These are phyloP conservation scores for Macrophya annulata DNA, from an alignment of 2,888 invertebrate genomes.

Conservation along the genomic window DNA sequence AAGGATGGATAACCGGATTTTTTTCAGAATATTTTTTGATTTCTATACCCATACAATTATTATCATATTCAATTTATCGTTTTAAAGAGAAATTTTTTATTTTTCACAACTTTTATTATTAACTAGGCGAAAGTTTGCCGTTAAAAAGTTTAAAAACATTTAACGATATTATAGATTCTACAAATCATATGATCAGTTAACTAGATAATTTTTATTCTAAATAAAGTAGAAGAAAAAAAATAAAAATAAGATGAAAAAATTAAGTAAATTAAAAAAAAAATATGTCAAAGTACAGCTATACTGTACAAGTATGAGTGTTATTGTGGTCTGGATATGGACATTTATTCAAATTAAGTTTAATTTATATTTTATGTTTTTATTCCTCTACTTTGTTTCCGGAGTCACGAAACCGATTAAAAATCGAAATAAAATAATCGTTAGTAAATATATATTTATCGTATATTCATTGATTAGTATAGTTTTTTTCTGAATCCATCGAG, in stretches of 20 bases:
- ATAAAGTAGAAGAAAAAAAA: not conserved
- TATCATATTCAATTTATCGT: not conserved
- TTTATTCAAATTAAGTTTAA: slow-evolving; percentile 16
- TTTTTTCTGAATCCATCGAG: not conserved
- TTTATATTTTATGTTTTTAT: not conserved
- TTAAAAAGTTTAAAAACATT: not conserved
- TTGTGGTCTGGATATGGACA: not conserved
- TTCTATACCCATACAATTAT: not conserved
- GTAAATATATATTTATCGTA: not conserved
- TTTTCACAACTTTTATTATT: not conserved
- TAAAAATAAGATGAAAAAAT: not conserved
- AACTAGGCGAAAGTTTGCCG: slow-evolving; percentile 3
- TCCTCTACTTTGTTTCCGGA: not conserved
- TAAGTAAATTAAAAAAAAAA: not conserved
- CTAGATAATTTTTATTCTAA: not conserved
- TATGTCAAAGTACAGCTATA: slow-evolving; percentile 5
- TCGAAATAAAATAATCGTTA: not conserved
- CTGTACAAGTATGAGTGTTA: not conserved
- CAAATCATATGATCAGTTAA: not conserved
- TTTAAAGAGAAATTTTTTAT: slow-evolving; percentile 23
- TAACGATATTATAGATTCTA: not conserved
- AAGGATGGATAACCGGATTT: slow-evolving; percentile 44
- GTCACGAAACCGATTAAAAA: not conserved
- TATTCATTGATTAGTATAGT: not conserved
- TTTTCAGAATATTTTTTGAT: not conserved